Conservation (phyloP, 2,888 invertebrate species). For the Xestia ashworthii region DNA sequence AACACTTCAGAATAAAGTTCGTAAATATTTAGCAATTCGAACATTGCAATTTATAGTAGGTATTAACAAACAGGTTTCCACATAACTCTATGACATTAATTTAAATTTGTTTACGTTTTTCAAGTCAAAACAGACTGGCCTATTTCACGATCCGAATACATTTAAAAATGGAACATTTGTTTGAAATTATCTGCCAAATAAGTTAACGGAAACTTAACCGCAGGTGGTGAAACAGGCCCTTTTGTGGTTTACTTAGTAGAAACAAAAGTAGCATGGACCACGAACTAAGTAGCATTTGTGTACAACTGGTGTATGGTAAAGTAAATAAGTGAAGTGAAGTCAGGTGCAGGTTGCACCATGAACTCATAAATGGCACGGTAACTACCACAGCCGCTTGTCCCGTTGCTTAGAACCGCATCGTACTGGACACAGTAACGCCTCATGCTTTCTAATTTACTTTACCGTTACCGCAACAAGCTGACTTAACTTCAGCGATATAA, state of each 20-base stretch:
- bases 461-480: constrained; percentile 53
- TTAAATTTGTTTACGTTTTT: constrained; percentile 14
- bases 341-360: constrained; percentile 1
- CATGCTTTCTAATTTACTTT: constrained; percentile 70
- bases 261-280: neutral
- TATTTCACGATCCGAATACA: no score
- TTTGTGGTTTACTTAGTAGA: neutral
- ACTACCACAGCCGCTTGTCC: constrained; percentile 25
- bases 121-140: no score
- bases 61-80: neutral
- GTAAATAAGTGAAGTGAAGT: constrained; percentile 1
- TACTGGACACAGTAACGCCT: constrained; percentile 57
- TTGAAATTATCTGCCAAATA: no score
- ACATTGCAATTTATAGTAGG: neutral
- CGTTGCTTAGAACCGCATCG: constrained; percentile 48
- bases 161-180: no score
- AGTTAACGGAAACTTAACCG: no score
- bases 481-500: constrained; percentile 57
- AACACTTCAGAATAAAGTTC: constrained; percentile 13
- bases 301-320: neutral
- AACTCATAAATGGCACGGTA: constrained; percentile 15
- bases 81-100: neutral
- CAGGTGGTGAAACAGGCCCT: neutral
- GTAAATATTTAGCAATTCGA: constrained; percentile 12
- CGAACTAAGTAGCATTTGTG: neutral